Evolutionary conservation across 2,888 invertebrate genomes (phyloP).

Genomic region (Corythucha ciliata): DNA sequence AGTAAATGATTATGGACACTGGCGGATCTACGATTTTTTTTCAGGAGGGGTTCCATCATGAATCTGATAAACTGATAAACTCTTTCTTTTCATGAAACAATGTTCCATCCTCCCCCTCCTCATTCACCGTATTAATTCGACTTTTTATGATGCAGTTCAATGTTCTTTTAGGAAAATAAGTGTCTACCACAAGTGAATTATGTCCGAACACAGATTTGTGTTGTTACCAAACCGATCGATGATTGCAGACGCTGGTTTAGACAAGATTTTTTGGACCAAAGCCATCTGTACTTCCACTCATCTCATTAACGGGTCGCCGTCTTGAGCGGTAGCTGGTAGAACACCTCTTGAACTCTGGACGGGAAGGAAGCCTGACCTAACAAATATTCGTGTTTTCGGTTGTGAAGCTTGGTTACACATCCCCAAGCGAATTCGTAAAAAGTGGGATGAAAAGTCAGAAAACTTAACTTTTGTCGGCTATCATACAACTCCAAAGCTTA

Average conservation of each 20-base stretch:
- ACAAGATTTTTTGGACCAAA: constrained; percentile 22
- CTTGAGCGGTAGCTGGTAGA: constrained; percentile 29
- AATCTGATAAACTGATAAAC: too few species aligned
- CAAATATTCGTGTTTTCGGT: constrained; percentile 19
- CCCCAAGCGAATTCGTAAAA: constrained; percentile 33
- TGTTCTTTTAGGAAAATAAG: too few species aligned
- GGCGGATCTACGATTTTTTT: too few species aligned
- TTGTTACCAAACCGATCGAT: too few species aligned
- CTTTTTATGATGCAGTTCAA: too few species aligned
- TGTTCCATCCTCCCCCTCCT: too few species aligned
- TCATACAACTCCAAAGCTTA: constrained; percentile 9
- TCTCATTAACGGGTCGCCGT: constrained; percentile 26
- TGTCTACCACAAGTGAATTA: too few species aligned
- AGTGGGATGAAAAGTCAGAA: constrained; percentile 37
- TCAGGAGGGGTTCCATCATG: too few species aligned
- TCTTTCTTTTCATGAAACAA: too few species aligned
- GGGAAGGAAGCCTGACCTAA: constrained; percentile 26
- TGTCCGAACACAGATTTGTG: too few species aligned
- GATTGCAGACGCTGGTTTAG: constrained; percentile 25
- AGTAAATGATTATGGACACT: too few species aligned
- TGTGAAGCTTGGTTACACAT: constrained; percentile 31
- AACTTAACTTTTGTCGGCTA: constrained; percentile 30
- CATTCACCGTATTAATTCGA: too few species aligned
- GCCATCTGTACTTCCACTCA: constrained; percentile 14
- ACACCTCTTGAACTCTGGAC: constrained; percentile 36